Percentiles rank a stretch among this genome's conserved stretches.
These are phyloP conservation scores for Ceratina calcarata DNA, from an alignment of 1,140 invertebrate genomes.

Conservation along the genomic window DNA sequence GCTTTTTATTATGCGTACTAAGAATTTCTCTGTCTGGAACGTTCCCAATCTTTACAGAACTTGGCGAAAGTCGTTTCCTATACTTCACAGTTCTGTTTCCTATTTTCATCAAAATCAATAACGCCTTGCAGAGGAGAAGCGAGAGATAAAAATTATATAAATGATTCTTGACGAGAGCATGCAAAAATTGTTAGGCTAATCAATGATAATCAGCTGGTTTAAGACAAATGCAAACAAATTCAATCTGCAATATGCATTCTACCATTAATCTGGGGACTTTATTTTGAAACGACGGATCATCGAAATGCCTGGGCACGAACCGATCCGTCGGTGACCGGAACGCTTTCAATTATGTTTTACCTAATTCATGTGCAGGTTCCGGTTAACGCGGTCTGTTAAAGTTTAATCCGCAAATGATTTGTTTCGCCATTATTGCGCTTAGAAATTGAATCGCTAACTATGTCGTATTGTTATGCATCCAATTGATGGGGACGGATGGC, in stretches of 20 bases:
- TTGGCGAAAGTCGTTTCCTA: constrained; percentile 11
- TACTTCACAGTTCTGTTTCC: not conserved
- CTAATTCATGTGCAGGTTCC: constrained; percentile 6
- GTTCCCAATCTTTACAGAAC: not conserved
- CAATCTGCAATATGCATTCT: no score
- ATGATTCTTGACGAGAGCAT: no score
- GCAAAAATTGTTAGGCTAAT: no score
- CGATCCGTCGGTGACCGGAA: not conserved
- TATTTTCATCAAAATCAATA: no score
- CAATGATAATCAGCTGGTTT: no score
- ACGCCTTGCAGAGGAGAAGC: no score
- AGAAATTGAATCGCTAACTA: constrained; percentile 52
- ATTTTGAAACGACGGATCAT: no score
- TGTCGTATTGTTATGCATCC: constrained; percentile 34
- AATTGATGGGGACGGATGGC: not conserved
- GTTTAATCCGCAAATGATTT: constrained; percentile 41
- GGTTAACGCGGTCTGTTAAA: constrained; percentile 12
- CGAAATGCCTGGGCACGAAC: not conserved
- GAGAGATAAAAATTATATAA: no score
- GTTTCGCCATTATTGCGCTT: constrained; percentile 31
- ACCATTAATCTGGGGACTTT: no score
- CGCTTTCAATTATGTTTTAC: not conserved
- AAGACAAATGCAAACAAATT: no score
- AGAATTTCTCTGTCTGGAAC: constrained; percentile 20
- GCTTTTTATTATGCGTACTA: constrained; percentile 9